phyloP scores from a whole-genome alignment of 1,140 invertebrate species.

The Acyrthosiphon pisum region DNA sequence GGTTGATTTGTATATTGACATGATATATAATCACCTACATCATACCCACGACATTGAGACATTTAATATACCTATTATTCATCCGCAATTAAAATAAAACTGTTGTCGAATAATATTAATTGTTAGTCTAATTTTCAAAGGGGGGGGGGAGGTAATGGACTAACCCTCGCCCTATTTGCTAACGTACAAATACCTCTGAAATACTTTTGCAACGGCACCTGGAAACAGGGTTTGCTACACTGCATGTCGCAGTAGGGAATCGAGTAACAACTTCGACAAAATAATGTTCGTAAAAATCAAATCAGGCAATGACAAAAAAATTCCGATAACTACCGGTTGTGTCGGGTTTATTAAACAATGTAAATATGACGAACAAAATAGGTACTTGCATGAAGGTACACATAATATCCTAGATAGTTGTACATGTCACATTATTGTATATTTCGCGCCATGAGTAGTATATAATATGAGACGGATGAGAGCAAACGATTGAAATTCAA shows the following conservation, averaged over 20 bases:
- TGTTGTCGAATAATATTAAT: too few relatives aligned
- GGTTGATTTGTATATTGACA: too few relatives aligned
- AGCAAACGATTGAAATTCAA: neutral
- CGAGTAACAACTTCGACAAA: neutral
- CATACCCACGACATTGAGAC: too few relatives aligned
- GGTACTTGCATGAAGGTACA: neutral
- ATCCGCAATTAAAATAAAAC: too few relatives aligned
- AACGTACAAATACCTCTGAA: neutral
- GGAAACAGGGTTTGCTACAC: too few relatives aligned
- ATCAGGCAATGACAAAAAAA: neutral
- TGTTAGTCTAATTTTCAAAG: too few relatives aligned
- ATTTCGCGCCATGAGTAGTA: neutral
- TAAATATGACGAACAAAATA: neutral
- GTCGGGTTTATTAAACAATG: neutral
- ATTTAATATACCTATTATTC: too few relatives aligned
- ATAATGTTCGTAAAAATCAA: neutral
- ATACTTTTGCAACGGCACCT: neutral
- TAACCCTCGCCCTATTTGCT: neutral
- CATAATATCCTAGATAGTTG: neutral
- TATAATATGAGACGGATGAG: neutral
- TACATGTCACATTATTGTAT: neutral
- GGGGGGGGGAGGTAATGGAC: too few relatives aligned
- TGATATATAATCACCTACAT: too few relatives aligned
- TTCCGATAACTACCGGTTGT: neutral
- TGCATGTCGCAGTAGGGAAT: neutral